These are phyloP conservation scores for Drosophila helvetica DNA, from an alignment of 2,888 invertebrate genomes.

Conservation along the genomic window DNA sequence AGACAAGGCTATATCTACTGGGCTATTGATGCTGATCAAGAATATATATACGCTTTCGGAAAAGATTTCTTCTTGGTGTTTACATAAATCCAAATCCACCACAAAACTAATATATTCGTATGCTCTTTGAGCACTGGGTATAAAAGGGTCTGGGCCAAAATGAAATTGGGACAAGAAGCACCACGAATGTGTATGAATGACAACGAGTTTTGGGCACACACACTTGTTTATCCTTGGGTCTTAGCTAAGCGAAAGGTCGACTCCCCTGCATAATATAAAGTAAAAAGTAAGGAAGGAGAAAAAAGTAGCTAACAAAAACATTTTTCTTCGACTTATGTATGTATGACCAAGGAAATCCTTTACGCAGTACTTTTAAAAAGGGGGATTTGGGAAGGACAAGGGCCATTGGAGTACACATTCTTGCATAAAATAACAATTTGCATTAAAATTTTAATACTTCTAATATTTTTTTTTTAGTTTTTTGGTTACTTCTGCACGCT, in stretches of 20 bases:
- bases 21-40: too few relatives aligned
- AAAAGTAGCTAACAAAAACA: constrained; percentile 49
- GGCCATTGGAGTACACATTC: constrained; percentile 58
- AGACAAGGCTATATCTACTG: too few relatives aligned
- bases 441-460: constrained; percentile 77
- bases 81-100: too few relatives aligned
- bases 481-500: constrained; percentile 59
- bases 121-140: too few relatives aligned
- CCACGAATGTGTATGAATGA: constrained; percentile 60
- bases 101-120: too few relatives aligned
- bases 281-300: constrained; percentile 44
- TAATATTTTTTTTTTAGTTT: constrained; percentile 63
- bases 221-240: constrained; percentile 24
- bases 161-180: constrained; percentile 59
- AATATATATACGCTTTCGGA: too few relatives aligned
- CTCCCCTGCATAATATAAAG: constrained; percentile 52
- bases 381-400: constrained; percentile 58
- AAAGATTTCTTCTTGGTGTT: too few relatives aligned
- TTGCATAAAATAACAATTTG: constrained; percentile 79
- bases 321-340: constrained; percentile 54
- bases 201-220: constrained; percentile 17
- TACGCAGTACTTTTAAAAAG: constrained; percentile 70
- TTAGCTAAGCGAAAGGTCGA: constrained; percentile 60
- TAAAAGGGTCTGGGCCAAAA: constrained; percentile 60
- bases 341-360: constrained; percentile 66